Evolutionary conservation across 2,888 invertebrate species (phyloP).

Genomic region (Diarsia mendica): DNA sequence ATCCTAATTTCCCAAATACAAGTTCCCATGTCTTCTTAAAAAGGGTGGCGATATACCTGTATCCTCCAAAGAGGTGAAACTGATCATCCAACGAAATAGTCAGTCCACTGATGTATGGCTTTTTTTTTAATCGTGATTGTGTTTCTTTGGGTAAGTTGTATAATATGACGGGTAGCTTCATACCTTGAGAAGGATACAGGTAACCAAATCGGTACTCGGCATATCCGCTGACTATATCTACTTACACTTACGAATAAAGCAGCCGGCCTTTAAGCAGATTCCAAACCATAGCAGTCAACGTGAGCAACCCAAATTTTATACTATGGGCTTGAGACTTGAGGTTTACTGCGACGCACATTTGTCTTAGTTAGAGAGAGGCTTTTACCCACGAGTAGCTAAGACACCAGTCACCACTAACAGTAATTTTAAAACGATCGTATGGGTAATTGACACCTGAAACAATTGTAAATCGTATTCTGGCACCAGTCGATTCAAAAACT

Average conservation of each 20-base stretch:
- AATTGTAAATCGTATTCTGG: neutral
- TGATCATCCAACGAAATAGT: neutral
- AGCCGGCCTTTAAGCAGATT: neutral
- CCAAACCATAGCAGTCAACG: neutral
- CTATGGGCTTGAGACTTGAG: too few relatives aligned
- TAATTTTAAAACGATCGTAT: too few relatives aligned
- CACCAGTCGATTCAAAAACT: neutral
- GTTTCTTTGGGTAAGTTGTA: too few relatives aligned
- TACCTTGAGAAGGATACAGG: too few relatives aligned
- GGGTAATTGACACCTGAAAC: too few relatives aligned
- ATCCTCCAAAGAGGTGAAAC: neutral
- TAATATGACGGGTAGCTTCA: too few relatives aligned
- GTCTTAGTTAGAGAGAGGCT: too few relatives aligned
- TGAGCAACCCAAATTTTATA: too few relatives aligned
- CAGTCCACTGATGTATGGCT: neutral
- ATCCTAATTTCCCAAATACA: conserved; percentile 73
- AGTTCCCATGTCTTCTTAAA: conserved; percentile 31
- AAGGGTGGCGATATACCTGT: neutral
- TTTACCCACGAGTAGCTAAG: too few relatives aligned
- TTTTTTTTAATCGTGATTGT: neutral
- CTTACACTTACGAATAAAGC: neutral
- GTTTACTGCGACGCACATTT: too few relatives aligned
- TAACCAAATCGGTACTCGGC: too few relatives aligned
- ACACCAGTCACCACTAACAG: too few relatives aligned
- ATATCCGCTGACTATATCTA: neutral